These are phyloP conservation scores for Pteromalus puparum DNA, from an alignment of 1,140 invertebrate species.

Conservation along the genomic window DNA sequence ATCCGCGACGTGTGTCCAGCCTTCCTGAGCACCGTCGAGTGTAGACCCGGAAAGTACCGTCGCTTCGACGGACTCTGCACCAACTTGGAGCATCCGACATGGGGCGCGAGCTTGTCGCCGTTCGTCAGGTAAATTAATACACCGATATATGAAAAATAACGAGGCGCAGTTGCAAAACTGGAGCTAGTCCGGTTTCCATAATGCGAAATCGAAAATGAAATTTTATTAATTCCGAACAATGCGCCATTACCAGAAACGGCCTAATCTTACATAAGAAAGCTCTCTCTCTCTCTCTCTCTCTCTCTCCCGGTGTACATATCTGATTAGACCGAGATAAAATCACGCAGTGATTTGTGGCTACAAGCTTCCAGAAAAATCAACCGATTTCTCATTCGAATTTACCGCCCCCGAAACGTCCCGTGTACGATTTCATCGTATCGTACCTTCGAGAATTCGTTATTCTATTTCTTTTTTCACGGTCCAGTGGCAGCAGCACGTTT, in stretches of 20 bases:
- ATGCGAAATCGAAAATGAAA: neutral
- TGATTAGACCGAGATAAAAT: too few relatives aligned
- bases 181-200: too few relatives aligned
- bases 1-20: conserved; percentile 92
- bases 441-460: too few relatives aligned
- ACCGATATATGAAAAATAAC: neutral
- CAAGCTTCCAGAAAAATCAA: too few relatives aligned
- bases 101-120: conserved; percentile 90
- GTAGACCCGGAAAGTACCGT: conserved; percentile 92
- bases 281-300: neutral
- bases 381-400: too few relatives aligned
- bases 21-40: conserved; percentile 91
- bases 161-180: too few relatives aligned
- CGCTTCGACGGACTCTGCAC: conserved; percentile 94
- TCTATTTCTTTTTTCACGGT: too few relatives aligned
- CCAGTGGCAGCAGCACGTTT: too few relatives aligned
- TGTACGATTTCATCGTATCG: too few relatives aligned
- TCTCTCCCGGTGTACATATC: neutral
- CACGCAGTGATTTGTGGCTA: too few relatives aligned
- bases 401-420: too few relatives aligned
- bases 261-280: neutral
- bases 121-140: conserved; percentile 81
- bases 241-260: too few relatives aligned
- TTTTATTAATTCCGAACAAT: neutral
- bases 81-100: conserved; percentile 92